Conservation (phyloP, 2,113 vertebrate genomes). For the Empidonax alnorum region DNA sequence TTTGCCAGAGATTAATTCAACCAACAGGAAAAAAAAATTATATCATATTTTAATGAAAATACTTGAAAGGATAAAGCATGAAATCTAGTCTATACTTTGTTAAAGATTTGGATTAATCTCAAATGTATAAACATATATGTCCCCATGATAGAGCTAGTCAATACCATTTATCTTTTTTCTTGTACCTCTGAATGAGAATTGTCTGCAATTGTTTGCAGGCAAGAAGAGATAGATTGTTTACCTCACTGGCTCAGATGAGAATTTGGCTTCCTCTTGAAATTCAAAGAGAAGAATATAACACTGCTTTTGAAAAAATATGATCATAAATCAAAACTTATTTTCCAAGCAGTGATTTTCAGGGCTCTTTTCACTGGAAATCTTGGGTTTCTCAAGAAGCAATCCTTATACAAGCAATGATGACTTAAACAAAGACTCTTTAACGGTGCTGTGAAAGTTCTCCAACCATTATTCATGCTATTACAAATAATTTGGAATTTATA, state of each 20-base stretch:
- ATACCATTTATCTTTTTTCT: background rate
- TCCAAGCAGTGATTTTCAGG: background rate
- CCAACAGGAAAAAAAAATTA: background rate
- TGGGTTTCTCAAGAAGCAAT: background rate
- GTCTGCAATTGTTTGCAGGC: background rate
- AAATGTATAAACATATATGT: background rate
- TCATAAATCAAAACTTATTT: conserved; percentile 7
- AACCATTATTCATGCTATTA: background rate
- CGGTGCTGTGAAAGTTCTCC: background rate
- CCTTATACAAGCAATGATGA: background rate
- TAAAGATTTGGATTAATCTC: background rate
- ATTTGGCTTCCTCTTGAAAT: conserved; percentile 2
- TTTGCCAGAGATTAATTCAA: background rate
- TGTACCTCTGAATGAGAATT: background rate
- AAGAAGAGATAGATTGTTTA: background rate
- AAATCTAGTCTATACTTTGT: background rate
- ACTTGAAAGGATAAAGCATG: background rate
- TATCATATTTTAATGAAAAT: background rate
- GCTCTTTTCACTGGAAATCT: background rate
- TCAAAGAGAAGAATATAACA: background rate
- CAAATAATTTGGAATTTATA: conserved; percentile 27
- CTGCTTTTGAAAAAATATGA: background rate
- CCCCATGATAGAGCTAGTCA: background rate
- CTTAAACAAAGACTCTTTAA: conserved; percentile 21
- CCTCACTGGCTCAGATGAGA: background rate